These are phyloP conservation scores for Jacana jacana DNA, from an alignment of 2,113 vertebrate species.

Conservation along the genomic window DNA sequence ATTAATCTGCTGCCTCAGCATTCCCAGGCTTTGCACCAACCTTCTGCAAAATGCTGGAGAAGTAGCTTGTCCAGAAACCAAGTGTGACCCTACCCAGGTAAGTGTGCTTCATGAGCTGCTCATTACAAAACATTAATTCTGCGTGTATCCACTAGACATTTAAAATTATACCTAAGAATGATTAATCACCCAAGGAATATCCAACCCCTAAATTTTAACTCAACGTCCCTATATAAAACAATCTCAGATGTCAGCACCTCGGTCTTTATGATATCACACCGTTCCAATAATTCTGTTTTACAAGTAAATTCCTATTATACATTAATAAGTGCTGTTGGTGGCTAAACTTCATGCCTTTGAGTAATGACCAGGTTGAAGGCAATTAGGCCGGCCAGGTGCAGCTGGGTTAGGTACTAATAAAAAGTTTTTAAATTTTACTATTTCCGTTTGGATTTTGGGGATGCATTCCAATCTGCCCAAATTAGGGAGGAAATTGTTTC, in stretches of 20 bases:
- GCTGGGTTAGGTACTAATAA: conserved; percentile 86
- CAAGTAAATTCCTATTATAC: conserved; percentile 84
- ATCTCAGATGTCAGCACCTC: conserved; percentile 83
- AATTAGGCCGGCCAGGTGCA: conserved; percentile 97
- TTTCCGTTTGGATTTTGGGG: conserved; percentile 88
- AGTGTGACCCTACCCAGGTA: neutral
- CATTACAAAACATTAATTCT: conserved; percentile 44
- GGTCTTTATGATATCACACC: conserved; percentile 82
- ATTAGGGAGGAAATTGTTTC: conserved; percentile 82
- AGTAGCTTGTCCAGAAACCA: conserved; percentile 12
- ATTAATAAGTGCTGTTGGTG: conserved; percentile 84
- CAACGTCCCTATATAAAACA: conserved; percentile 74
- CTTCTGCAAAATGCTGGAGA: neutral
- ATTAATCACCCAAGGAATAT: conserved; percentile 75
- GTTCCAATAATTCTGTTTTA: conserved; percentile 83
- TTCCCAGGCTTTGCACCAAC: neutral
- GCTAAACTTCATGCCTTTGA: conserved; percentile 80
- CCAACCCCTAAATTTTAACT: conserved; percentile 75
- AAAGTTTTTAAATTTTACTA: conserved; percentile 93
- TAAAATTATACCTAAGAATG: conserved; percentile 56
- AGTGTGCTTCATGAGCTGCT: neutral
- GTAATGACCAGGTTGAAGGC: conserved; percentile 82
- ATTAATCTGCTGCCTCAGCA: conserved; percentile 5
- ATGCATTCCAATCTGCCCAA: conserved; percentile 83
- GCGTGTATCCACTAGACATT: neutral